A percentile compares a stretch with the other conserved stretches of the same genome.
phyloP scores from a whole-genome alignment of 1,140 invertebrate genomes.

The Ceratina japonica region DNA sequence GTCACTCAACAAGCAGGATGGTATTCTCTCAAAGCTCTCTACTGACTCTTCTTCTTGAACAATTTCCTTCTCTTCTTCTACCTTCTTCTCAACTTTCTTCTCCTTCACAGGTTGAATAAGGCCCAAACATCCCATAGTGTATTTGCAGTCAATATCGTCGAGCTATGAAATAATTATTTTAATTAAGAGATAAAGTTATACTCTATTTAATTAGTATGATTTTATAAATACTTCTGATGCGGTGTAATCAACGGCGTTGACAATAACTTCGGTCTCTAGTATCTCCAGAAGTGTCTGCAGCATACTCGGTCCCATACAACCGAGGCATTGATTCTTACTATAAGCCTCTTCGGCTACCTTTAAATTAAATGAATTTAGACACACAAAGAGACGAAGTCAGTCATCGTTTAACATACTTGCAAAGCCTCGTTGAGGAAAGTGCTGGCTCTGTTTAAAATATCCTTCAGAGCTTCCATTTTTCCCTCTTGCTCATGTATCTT shows the following conservation, averaged over 20 bases:
- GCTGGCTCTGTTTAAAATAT: constrained; percentile 82
- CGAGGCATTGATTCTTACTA: constrained; percentile 50
- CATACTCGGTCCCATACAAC: constrained; percentile 64
- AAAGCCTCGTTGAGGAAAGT: constrained; percentile 81
- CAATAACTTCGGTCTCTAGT: constrained; percentile 52
- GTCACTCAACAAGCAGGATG: constrained; percentile 33
- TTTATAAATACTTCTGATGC: constrained; percentile 57
- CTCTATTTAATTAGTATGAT: background rate
- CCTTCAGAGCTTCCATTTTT: constrained; percentile 80
- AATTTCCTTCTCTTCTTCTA: background rate
- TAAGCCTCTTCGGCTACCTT: constrained; percentile 57
- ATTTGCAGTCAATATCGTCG: constrained; percentile 14
- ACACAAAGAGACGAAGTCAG: no score
- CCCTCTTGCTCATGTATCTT: constrained; percentile 78
- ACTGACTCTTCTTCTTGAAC: background rate
- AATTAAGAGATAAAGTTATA: background rate
- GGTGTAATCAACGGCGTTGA: constrained; percentile 29
- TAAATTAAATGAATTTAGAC: no score
- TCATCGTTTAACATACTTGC: constrained; percentile 67
- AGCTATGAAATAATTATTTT: constrained; percentile 4
- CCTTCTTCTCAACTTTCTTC: background rate
- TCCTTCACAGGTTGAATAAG: constrained; percentile 12
- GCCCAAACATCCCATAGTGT: constrained; percentile 16
- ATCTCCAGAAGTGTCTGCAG: constrained; percentile 69
- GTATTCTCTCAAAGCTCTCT: constrained; percentile 1